Conservation (phyloP, 2,888 invertebrate genomes). For the Temnothorax rugatulus region DNA sequence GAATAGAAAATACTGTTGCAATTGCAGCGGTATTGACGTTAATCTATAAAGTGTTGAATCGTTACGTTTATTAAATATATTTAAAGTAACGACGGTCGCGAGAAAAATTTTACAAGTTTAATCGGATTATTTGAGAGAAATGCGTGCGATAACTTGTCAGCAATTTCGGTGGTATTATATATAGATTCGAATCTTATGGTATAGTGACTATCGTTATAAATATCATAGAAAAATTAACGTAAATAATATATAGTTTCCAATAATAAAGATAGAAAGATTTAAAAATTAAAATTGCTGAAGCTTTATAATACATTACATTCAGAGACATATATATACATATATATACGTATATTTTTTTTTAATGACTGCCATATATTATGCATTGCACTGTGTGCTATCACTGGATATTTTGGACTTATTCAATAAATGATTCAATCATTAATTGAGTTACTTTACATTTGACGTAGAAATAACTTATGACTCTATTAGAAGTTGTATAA, state of each 20-base stretch:
- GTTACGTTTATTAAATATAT: not conserved
- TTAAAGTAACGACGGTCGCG: not conserved
- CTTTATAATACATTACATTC: not conserved
- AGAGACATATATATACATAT: not conserved
- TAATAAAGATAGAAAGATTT: not conserved
- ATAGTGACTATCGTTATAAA: not conserved
- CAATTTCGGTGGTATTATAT: not conserved
- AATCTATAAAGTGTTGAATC: slow-evolving; percentile 18
- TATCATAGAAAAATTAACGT: not conserved
- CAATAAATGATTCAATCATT: not conserved
- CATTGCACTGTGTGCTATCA: not conserved
- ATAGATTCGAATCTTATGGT: not conserved
- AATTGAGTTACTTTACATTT: not conserved
- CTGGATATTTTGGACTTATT: not conserved
- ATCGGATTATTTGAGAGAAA: not conserved
- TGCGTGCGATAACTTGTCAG: not conserved
- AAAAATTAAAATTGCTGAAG: not conserved
- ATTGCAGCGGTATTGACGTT: not conserved
- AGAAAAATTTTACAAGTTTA: not conserved
- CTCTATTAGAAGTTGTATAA: not conserved
- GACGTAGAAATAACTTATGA: not conserved
- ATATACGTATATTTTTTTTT: not conserved
- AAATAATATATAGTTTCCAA: not conserved
- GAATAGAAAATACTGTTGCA: slow-evolving; percentile 17
- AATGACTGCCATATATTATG: not conserved